phyloP scores from a whole-genome alignment of 2,113 vertebrate species.

The Suncus etruscus region DNA sequence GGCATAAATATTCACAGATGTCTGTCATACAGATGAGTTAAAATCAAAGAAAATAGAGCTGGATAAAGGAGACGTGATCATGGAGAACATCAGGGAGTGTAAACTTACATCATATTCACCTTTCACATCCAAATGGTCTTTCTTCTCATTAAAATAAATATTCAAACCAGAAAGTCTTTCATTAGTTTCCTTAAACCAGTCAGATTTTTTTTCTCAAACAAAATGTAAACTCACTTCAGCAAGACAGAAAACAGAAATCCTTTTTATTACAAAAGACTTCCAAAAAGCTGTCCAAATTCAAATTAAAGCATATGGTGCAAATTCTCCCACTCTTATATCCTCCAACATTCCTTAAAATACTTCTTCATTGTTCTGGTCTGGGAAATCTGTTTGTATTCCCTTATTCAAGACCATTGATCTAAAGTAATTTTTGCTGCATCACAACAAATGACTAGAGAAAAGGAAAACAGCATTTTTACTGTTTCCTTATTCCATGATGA shows the following conservation, averaged over 20 bases:
- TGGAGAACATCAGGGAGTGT: slow-evolving; percentile 61
- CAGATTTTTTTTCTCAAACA: background rate
- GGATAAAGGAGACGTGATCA: slow-evolving; percentile 72
- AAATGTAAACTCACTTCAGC: slow-evolving; percentile 76
- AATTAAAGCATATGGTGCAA: slow-evolving; percentile 73
- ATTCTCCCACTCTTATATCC: slow-evolving; percentile 16
- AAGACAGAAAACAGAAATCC: slow-evolving; percentile 80
- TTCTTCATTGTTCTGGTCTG: slow-evolving; percentile 38
- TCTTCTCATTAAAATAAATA: slow-evolving; percentile 80
- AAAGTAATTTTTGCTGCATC: slow-evolving; percentile 46
- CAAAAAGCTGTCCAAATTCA: slow-evolving; percentile 72
- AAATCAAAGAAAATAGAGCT: slow-evolving; percentile 81
- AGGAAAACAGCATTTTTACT: slow-evolving; percentile 15
- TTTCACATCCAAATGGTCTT: slow-evolving; percentile 70
- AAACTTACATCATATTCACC: slow-evolving; percentile 77
- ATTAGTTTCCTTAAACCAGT: slow-evolving; percentile 76
- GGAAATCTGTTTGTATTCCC: slow-evolving; percentile 47
- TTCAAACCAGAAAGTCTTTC: slow-evolving; percentile 71
- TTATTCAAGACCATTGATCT: slow-evolving; percentile 43
- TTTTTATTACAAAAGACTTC: slow-evolving; percentile 77
- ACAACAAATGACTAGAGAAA: slow-evolving; percentile 35
- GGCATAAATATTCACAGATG: slow-evolving; percentile 85
- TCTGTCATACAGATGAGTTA: slow-evolving; percentile 80
- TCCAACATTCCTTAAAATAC: background rate
- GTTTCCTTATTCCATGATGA: background rate